A percentile compares a stretch with the other conserved stretches of the same genome.
Conservation (phyloP, 1,140 invertebrate genomes). For the Trichogramma pretiosum region DNA sequence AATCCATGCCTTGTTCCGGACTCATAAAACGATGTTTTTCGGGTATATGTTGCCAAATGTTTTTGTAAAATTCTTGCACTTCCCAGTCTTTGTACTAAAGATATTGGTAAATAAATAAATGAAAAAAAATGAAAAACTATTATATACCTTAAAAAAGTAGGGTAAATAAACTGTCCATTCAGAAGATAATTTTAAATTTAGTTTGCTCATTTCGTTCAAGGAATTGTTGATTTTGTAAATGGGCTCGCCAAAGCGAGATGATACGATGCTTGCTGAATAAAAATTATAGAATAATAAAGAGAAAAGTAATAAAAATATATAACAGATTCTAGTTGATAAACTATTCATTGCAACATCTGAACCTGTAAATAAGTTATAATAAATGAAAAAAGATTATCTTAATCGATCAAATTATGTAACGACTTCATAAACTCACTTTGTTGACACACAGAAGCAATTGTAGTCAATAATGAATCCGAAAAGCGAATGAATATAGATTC, state of each 20-base stretch:
- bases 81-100: too few relatives aligned
- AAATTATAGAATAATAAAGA: conserved; percentile 37
- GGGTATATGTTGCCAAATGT: conserved; percentile 17
- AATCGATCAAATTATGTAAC: background rate
- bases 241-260: conserved; percentile 33
- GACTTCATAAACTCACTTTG: background rate
- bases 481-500: background rate
- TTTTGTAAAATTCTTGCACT: conserved; percentile 5
- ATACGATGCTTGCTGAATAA: conserved; percentile 36
- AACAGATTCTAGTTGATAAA: conserved; percentile 21
- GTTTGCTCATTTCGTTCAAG: conserved; percentile 27
- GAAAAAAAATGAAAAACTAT: background rate
- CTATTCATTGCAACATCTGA: too few relatives aligned
- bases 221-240: conserved; percentile 38
- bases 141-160: conserved; percentile 31
- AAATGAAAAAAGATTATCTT: background rate
- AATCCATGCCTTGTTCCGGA: conserved; percentile 15
- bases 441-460: background rate
- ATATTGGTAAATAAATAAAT: conserved; percentile 6
- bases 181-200: conserved; percentile 27
- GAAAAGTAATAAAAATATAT: conserved; percentile 28
- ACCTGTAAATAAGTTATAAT: background rate
- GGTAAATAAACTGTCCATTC: conserved; percentile 32
- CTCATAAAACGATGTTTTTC: conserved; percentile 11
- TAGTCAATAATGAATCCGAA: background rate